Conservation (phyloP, 2,888 invertebrate species). For the Tubulanus polymorphus region DNA sequence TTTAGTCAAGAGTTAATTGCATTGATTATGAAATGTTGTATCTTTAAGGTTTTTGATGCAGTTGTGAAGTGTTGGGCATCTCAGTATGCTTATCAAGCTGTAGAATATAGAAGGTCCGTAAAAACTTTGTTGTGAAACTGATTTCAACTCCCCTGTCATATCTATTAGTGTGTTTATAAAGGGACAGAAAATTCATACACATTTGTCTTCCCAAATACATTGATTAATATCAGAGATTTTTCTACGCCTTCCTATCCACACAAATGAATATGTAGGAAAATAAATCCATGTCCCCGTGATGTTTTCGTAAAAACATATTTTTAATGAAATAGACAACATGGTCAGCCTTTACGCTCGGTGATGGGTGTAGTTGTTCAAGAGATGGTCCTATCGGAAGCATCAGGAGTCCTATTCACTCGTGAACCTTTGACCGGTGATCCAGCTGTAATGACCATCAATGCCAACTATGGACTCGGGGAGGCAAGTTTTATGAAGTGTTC, state of each 20-base stretch:
- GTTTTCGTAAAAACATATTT: too few species aligned
- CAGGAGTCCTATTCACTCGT: conserved; percentile 76
- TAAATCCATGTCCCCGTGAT: too few species aligned
- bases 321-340: conserved; percentile 63
- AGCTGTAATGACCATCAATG: conserved; percentile 66
- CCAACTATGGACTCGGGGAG: conserved; percentile 80
- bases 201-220: too few species aligned
- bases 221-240: too few species aligned
- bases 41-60: conserved; percentile 51
- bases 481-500: conserved; percentile 58
- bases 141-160: background rate
- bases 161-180: too few species aligned
- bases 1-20: too few species aligned
- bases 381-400: conserved; percentile 65
- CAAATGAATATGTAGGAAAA: too few species aligned
- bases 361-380: conserved; percentile 80
- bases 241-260: too few species aligned
- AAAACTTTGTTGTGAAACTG: background rate
- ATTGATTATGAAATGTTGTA: background rate
- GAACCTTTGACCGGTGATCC: conserved; percentile 73
- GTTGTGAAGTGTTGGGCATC: conserved; percentile 78
- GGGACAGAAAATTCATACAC: too few species aligned
- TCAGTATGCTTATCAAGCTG: conserved; percentile 70
- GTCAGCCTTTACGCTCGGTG: conserved; percentile 64
- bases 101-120: conserved; percentile 69